phyloP scores from a whole-genome alignment of 2,888 invertebrate genomes.

The Drosophila testacea region DNA sequence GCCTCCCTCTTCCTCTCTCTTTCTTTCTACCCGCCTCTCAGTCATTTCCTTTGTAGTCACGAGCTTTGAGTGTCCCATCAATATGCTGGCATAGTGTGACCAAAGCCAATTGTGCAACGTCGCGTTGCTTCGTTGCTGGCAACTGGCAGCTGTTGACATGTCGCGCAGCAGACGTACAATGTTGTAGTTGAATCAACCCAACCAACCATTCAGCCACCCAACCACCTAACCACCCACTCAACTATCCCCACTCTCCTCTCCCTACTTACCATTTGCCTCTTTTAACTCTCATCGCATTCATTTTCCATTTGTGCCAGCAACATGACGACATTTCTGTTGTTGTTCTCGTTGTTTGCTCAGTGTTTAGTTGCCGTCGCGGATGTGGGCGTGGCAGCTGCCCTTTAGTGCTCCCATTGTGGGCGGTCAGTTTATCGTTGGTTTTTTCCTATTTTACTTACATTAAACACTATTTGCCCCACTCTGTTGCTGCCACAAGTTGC shows the following conservation, averaged over 20 bases:
- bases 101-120: constrained; percentile 56
- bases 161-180: constrained; percentile 32
- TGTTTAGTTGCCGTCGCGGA: constrained; percentile 43
- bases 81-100: constrained; percentile 53
- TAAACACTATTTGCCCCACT: constrained; percentile 29
- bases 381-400: constrained; percentile 29
- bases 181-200: constrained; percentile 20
- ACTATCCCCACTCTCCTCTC: neutral
- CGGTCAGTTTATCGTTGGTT: constrained; percentile 28
- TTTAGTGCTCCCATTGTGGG: neutral
- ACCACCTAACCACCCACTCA: neutral
- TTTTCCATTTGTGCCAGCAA: constrained; percentile 57
- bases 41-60: constrained; percentile 30
- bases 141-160: constrained; percentile 56
- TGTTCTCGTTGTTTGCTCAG: constrained; percentile 63
- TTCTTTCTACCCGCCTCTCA: neutral
- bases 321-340: constrained; percentile 75
- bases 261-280: neutral
- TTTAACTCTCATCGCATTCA: constrained; percentile 39
- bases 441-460: constrained; percentile 44
- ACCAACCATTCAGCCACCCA: neutral
- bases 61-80: constrained; percentile 51
- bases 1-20: neutral
- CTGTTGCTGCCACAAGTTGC: constrained; percentile 26
- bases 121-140: constrained; percentile 14